phyloP scores from a whole-genome alignment of 1,140 invertebrate species.

The Drosophila sucinea region DNA sequence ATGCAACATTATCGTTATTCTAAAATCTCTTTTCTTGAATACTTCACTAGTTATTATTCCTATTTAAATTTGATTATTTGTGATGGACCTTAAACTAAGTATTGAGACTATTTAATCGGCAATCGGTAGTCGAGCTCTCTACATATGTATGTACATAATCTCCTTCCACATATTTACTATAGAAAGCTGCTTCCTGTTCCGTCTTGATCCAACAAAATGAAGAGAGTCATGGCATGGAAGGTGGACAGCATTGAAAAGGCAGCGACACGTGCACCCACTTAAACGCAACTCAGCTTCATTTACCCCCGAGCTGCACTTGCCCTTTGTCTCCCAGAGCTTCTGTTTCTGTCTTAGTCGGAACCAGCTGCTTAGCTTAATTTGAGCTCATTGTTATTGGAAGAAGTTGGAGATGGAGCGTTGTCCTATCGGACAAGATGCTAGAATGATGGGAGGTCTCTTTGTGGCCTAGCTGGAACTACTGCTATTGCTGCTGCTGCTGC shows the following conservation, averaged over 20 bases:
- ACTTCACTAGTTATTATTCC: too few relatives aligned
- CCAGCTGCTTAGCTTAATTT: conserved; percentile 21
- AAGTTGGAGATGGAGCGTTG: too few relatives aligned
- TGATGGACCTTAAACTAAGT: too few relatives aligned
- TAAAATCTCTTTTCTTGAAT: too few relatives aligned
- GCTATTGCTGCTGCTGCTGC: not conserved
- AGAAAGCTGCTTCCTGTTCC: not conserved
- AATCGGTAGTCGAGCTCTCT: not conserved
- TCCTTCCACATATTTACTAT: not conserved
- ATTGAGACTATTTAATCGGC: not conserved
- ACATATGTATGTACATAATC: not conserved
- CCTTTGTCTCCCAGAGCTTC: not conserved
- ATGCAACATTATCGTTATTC: too few relatives aligned
- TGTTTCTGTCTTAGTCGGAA: not conserved
- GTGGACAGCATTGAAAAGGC: not conserved
- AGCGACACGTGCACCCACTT: conserved; percentile 44
- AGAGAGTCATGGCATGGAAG: not conserved
- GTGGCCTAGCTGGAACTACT: too few relatives aligned
- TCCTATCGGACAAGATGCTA: too few relatives aligned
- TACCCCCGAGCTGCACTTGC: not conserved
- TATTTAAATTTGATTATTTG: too few relatives aligned
- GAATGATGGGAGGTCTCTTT: too few relatives aligned
- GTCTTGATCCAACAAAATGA: conserved; percentile 18
- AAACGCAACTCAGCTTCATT: conserved; percentile 12
- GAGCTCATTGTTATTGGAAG: conserved; percentile 41